Evolutionary conservation across 2,888 invertebrate species (phyloP).

Genomic region (Omphaloscelis lunosa): DNA sequence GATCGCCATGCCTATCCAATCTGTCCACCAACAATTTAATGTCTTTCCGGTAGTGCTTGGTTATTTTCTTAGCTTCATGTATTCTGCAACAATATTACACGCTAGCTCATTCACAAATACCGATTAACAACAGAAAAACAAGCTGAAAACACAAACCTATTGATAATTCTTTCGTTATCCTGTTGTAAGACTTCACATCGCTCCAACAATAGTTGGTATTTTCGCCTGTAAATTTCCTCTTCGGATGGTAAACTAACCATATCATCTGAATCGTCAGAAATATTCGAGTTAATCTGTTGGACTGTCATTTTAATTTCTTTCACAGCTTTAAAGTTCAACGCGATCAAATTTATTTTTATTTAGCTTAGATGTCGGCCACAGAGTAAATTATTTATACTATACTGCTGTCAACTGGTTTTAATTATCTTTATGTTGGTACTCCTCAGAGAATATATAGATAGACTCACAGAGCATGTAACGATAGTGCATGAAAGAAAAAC

Average conservation of each 20-base stretch:
- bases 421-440: conserved; percentile 65
- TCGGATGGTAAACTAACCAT: conserved; percentile 90
- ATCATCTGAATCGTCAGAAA: conserved; percentile 90
- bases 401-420: conserved; percentile 70
- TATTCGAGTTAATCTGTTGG: conserved; percentile 89
- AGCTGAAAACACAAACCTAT: conserved; percentile 86
- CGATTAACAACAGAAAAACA: conserved; percentile 63
- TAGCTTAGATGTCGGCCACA: conserved; percentile 75
- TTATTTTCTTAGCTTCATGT: conserved; percentile 93
- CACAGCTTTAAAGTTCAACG: conserved; percentile 85
- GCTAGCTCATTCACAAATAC: conserved; percentile 61
- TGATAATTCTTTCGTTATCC: conserved; percentile 94
- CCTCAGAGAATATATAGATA: too few relatives aligned
- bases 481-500: conserved; percentile 25
- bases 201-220: conserved; percentile 93
- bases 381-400: too few relatives aligned
- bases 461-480: too few relatives aligned
- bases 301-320: conserved; percentile 91
- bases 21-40: conserved; percentile 93
- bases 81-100: conserved; percentile 87
- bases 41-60: conserved; percentile 92
- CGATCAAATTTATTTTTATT: conserved; percentile 85
- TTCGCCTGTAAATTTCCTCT: conserved; percentile 93
- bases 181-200: conserved; percentile 94
- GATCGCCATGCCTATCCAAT: conserved; percentile 93